Evolutionary conservation across 2,888 invertebrate species (phyloP), one percentile per base, ranked within the genome.

Genomic region (Nephrocerus scutellatus): DNA sequence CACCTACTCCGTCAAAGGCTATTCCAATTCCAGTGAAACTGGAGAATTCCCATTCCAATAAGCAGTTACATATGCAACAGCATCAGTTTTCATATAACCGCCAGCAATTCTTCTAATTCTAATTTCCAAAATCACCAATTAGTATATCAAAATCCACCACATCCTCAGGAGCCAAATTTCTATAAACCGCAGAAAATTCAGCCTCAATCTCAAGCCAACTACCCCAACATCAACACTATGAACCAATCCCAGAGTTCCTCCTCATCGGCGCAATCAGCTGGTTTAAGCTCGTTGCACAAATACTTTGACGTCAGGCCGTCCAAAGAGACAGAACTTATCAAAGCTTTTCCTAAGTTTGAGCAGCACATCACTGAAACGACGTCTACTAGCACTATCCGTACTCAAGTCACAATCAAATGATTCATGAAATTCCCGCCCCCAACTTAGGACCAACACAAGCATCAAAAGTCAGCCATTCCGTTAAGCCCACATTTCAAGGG

Each of bases 311-410:
- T 41, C 1, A 38, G 41, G 18, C 76, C 79, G 7, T 79, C 75
- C 4, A 46, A 46, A 23, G 44, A 46, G 13, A 81, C 82, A 2
- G 81, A 84, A 66, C 70, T 84, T 24, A 75, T 83, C 30, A 76
- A 79, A 30, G 77, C 84, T n/a, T 74, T 84, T 33, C 77, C 84
- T 2, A 82, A 81, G 67, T 76, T 76, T 49, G 84, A 85, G 62
- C 82, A 84, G 50, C 84, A 84, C 52, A 72, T 78, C 50, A 73
- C 79, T 23, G 68, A 74, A 16, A 44, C 44, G 3, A 18, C 36
- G 6, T 41, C 53, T 53, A 37, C 41, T 56, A 19, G 57, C 58
- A 39, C 55, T 33, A 39, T 12, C 19, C 43, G 2, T 29, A 46
- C 21, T 23, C 49, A 26, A 30, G 41, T 30, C 16, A 24, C 7